Conservation (phyloP, 1,140 invertebrate species). For the Eupristina koningsbergeri region DNA sequence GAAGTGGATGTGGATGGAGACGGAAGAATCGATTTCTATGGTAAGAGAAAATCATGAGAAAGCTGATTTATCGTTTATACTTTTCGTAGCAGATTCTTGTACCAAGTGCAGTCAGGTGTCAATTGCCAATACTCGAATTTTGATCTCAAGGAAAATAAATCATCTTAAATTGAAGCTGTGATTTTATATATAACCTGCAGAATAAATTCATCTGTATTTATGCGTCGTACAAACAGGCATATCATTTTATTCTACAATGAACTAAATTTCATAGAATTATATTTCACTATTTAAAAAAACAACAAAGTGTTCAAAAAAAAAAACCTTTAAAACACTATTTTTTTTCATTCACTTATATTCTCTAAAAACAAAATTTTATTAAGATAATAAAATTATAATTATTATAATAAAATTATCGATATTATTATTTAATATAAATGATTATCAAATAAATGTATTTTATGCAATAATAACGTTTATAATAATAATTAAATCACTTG, state of each 20-base stretch:
- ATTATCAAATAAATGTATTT: too few species aligned
- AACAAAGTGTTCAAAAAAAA: background rate
- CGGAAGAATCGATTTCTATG: conserved; percentile 90
- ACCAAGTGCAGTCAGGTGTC: background rate
- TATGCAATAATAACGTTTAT: too few species aligned
- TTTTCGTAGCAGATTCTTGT: background rate
- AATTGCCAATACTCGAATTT: conserved; percentile 13
- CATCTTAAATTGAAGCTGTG: background rate
- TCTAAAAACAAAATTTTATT: too few species aligned
- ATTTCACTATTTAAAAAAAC: too few species aligned
- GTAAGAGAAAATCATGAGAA: conserved; percentile 71
- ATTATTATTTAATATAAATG: too few species aligned
- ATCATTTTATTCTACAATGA: background rate
- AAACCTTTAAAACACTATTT: background rate
- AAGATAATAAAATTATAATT: too few species aligned
- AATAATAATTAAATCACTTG: too few species aligned
- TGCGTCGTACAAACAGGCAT: background rate
- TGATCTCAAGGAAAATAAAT: conserved; percentile 43
- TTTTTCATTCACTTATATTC: too few species aligned
- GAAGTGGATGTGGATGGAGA: conserved; percentile 93
- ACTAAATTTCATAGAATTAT: too few species aligned
- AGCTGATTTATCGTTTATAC: background rate
- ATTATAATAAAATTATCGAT: too few species aligned
- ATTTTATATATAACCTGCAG: background rate
- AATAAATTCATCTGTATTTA: conserved; percentile 2